Percentiles rank a stretch among this genome's conserved stretches.
Conservation (phyloP, 1,140 invertebrate species). For the Cherax quadricarinatus region DNA sequence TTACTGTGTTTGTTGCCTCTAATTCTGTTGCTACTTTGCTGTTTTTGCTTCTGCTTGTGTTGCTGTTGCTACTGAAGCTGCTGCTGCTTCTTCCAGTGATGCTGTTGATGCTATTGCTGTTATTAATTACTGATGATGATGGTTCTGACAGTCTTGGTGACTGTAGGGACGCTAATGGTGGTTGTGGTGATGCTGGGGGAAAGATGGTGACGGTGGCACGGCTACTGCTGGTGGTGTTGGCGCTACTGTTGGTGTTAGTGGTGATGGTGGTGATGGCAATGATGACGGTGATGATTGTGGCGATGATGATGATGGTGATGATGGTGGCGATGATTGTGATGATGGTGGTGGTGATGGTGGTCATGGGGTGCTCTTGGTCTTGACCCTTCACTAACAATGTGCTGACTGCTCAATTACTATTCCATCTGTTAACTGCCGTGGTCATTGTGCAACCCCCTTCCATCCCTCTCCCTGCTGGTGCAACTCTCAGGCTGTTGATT, state of each 20-base stretch:
- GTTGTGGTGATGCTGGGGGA: background rate
- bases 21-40: background rate
- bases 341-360: background rate
- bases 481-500: too few species aligned
- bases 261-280: background rate
- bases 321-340: background rate
- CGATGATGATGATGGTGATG: background rate
- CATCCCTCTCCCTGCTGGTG: too few species aligned
- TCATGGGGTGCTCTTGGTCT: background rate
- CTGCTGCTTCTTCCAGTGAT: background rate
- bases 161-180: background rate
- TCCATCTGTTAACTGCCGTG: too few species aligned
- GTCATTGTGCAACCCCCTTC: too few species aligned
- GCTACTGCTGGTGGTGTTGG: background rate
- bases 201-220: background rate
- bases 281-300: background rate
- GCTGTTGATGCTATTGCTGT: background rate
- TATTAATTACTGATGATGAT: background rate
- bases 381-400: too few species aligned
- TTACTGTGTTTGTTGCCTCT: too few species aligned
- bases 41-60: background rate
- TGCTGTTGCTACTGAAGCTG: background rate
- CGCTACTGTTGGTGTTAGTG: background rate
- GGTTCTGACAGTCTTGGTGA: background rate
- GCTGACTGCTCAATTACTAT: too few species aligned